phyloP scores from a whole-genome alignment of 1,140 invertebrate genomes.

The Bacillus rossius region DNA sequence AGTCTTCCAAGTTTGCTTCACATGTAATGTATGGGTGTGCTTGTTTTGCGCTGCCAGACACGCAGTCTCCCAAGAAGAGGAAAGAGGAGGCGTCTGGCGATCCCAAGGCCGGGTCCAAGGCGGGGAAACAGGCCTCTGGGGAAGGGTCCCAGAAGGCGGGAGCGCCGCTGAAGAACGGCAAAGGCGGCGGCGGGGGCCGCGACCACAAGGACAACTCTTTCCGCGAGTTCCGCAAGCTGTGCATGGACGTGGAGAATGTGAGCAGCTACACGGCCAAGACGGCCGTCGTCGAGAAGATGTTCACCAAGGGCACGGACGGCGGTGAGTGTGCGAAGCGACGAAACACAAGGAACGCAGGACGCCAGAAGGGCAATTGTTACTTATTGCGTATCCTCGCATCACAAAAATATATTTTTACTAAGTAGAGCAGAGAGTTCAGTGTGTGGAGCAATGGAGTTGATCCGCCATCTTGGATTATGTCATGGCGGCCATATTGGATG shows the following conservation, averaged over 20 bases:
- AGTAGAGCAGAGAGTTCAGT: no score
- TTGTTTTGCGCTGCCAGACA: neutral
- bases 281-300: conserved; percentile 61
- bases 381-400: no score
- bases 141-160: conserved; percentile 12
- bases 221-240: conserved; percentile 69
- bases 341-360: no score
- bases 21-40: no score
- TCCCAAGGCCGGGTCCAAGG: conserved; percentile 3
- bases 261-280: conserved; percentile 81
- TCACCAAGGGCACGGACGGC: conserved; percentile 57
- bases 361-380: no score
- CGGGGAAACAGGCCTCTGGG: conserved; percentile 6
- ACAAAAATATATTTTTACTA: no score
- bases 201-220: conserved; percentile 62
- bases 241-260: conserved; percentile 67
- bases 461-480: no score
- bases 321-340: conserved; percentile 44
- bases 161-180: neutral
- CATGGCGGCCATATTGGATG: no score
- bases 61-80: conserved; percentile 4
- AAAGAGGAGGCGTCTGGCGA: neutral
- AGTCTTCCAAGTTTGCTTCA: no score
- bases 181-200: neutral
- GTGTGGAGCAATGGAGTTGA: no score